Conservation (phyloP, 2,888 invertebrate species). For the Drosophila limbata region DNA sequence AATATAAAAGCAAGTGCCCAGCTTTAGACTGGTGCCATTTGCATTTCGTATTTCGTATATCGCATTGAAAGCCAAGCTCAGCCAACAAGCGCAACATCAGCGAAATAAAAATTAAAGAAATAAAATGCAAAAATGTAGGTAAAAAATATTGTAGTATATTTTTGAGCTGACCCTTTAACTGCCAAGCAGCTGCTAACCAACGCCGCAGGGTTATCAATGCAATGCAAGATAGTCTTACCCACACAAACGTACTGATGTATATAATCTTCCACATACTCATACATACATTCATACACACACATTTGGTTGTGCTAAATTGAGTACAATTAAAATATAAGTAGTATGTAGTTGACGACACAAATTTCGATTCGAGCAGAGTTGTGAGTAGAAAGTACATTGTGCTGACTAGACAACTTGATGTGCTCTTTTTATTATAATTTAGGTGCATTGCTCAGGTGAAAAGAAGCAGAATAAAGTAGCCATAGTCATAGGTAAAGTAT, state of each 20-base stretch:
- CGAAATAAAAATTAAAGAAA: slow-evolving; percentile 57
- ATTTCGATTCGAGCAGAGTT: slow-evolving; percentile 34
- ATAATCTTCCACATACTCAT: slow-evolving; percentile 3
- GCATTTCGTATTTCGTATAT: slow-evolving; percentile 50
- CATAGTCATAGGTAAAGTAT: slow-evolving; percentile 2
- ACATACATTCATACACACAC: slow-evolving; percentile 10
- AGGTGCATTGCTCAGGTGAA: slow-evolving; percentile 41
- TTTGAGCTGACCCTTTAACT: slow-evolving; percentile 51
- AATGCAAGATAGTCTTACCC: slow-evolving; percentile 9
- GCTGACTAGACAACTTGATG: slow-evolving; percentile 47
- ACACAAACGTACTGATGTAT: slow-evolving; percentile 1
- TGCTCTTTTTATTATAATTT: slow-evolving; percentile 26
- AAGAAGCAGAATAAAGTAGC: slow-evolving; percentile 6
- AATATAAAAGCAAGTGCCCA: slow-evolving; percentile 65
- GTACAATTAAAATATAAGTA: slow-evolving; percentile 69
- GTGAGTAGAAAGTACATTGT: slow-evolving; percentile 29
- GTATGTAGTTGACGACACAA: slow-evolving; percentile 26
- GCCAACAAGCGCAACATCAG: slow-evolving; percentile 74
- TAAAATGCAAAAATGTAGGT: slow-evolving; percentile 3
- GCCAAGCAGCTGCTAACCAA: neutral
- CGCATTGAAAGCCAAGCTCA: slow-evolving; percentile 59
- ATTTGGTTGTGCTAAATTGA: slow-evolving; percentile 58
- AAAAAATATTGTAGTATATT: slow-evolving; percentile 35
- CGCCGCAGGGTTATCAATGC: slow-evolving; percentile 49
- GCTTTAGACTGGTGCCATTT: slow-evolving; percentile 73